Percentiles rank a stretch among this genome's conserved stretches.
phyloP scores from a whole-genome alignment of 2,797 vertebrate genomes.

The Ceyx erithaca region DNA sequence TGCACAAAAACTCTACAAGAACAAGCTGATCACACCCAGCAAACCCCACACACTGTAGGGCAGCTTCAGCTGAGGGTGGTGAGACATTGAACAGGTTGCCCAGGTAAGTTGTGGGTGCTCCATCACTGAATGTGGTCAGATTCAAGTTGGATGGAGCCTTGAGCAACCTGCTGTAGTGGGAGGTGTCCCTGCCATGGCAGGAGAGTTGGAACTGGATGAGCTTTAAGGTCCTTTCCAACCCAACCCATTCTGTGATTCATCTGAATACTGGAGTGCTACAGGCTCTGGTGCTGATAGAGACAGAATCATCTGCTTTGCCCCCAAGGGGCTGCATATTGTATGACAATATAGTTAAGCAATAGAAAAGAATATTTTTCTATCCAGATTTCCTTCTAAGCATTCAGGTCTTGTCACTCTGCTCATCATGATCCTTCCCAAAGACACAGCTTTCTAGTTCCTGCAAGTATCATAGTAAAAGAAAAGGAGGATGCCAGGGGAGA shows the following conservation, averaged over 20 bases:
- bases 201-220: too few species aligned
- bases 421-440: not conserved
- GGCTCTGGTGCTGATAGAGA: not conserved
- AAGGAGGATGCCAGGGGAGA: not conserved
- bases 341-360: not conserved
- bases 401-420: not conserved
- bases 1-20: not conserved
- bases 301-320: not conserved
- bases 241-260: not conserved
- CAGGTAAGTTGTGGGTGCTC: too few species aligned
- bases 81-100: too few species aligned
- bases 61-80: not conserved
- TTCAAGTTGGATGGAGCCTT: too few species aligned
- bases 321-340: not conserved
- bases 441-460: not conserved
- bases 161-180: too few species aligned
- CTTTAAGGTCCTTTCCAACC: too few species aligned
- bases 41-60: not conserved
- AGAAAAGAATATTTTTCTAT: not conserved
- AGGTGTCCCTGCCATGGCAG: too few species aligned
- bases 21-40: not conserved
- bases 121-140: too few species aligned
- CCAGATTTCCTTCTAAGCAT: not conserved
- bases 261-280: not conserved
- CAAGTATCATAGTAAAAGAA: not conserved